Evolutionary conservation across 2,888 invertebrate species (phyloP), one percentile per base, ranked within the genome.

Genomic region (Anthoptus insignis): DNA sequence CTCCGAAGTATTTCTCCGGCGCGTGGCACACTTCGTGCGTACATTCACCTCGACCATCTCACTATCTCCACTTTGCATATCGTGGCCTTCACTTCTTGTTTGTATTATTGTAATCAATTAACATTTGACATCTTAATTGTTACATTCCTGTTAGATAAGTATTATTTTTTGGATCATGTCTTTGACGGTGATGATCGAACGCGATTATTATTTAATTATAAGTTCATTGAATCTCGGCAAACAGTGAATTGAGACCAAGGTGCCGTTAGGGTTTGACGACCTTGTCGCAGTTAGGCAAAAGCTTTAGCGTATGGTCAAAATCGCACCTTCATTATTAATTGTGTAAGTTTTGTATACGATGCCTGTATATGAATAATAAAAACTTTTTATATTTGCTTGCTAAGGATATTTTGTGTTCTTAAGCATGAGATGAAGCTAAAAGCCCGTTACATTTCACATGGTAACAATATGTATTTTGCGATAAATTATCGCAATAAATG

Each of bases 11-110:
- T 91, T 91, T 91, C 91, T 90, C 87, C 82, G 86, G 83, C 88
- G 83, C 85, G 87, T 90, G 93, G 89, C 92, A 92, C 91, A 92
- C 91, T 91, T 92, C 77, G 86, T 86, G 89, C 88, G 93, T 91
- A 83, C 93, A 84, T 93, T 93, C 93, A 93, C 93, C 93, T 92
- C 87, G 76, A 75, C 85, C 85, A 88, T 89, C 88, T 88, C 81
- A 76, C 81, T 82, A 83, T 83, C 86, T 81, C 81, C 81, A 73
- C 74, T 70, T 66, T 75, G 72, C 67, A 73, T 76, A 73, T 70
- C 65, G 66, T 67, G 58, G 54, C n/a, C 49, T 34, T 45, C 45
- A 45, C 45, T 45, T 45, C 45, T 22, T 22, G 45, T 45, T 45
- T 45, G 21, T 49, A 49, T 49, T 27, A 16, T 49, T 4, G 7